Evolutionary conservation across 2,113 vertebrate species (phyloP).

Genomic region (Ivindomyrus marchei): DNA sequence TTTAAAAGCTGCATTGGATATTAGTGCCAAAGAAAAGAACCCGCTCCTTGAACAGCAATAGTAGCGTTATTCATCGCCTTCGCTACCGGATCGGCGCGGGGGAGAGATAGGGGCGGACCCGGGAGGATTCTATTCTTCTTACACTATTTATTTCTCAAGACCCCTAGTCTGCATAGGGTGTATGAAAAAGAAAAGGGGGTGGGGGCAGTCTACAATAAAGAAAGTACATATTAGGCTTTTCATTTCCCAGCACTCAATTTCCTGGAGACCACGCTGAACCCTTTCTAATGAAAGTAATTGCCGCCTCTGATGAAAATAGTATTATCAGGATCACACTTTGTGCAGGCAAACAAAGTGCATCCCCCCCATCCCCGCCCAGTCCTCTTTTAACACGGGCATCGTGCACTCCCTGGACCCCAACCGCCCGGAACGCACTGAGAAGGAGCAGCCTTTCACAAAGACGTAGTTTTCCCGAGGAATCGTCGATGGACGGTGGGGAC

Average conservation of each 20-base stretch:
- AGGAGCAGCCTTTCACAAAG: slow-evolving; percentile 86
- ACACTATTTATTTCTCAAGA: slow-evolving; percentile 35
- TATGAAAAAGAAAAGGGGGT: slow-evolving; percentile 61
- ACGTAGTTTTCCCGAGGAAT: slow-evolving; percentile 79
- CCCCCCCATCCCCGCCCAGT: slow-evolving; percentile 45
- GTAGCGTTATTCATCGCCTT: slow-evolving; percentile 62
- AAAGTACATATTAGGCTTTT: slow-evolving; percentile 55
- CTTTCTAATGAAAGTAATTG: slow-evolving; percentile 87
- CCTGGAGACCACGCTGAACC: slow-evolving; percentile 69
- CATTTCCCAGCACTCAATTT: slow-evolving; percentile 77
- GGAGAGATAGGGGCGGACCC: slow-evolving; percentile 77
- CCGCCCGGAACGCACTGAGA: slow-evolving; percentile 70
- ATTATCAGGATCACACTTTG: slow-evolving; percentile 90
- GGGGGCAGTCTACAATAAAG: slow-evolving; percentile 41
- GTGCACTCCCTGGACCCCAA: slow-evolving; percentile 63
- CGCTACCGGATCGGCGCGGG: slow-evolving; percentile 64
- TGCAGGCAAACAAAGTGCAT: slow-evolving; percentile 73
- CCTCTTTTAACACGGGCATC: slow-evolving; percentile 80
- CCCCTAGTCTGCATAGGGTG: slow-evolving; percentile 67
- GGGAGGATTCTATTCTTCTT: slow-evolving; percentile 38
- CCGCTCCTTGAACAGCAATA: slow-evolving; percentile 68
- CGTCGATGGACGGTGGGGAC: slow-evolving; percentile 79
- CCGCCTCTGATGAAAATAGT: slow-evolving; percentile 87
- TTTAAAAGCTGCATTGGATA: slow-evolving; percentile 77
- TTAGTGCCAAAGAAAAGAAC: slow-evolving; percentile 71